Evolutionary conservation across 2,797 vertebrate species (phyloP).

Genomic region (Tokudaia muenninki): DNA sequence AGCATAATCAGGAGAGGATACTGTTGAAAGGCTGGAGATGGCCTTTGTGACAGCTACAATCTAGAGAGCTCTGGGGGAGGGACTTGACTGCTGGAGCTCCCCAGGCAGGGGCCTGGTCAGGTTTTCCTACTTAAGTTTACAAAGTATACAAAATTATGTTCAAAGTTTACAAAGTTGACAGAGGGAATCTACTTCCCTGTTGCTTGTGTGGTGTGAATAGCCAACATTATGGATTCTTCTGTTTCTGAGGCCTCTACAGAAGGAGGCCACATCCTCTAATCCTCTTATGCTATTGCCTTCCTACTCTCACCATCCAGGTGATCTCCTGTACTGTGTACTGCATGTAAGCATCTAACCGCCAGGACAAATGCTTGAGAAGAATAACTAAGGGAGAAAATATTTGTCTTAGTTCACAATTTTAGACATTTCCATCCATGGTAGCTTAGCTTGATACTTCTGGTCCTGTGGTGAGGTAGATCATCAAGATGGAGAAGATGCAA

Average conservation of each 20-base stretch:
- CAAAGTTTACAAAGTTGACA: too few relatives aligned
- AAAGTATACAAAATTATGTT: too few relatives aligned
- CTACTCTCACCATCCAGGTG: neutral
- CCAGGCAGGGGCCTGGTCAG: too few relatives aligned
- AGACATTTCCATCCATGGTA: neutral
- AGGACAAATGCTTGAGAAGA: neutral
- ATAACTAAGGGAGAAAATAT: neutral
- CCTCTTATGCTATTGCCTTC: neutral
- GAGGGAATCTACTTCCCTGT: too few relatives aligned
- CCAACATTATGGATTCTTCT: neutral
- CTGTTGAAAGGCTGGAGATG: too few relatives aligned
- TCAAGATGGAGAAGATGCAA: neutral
- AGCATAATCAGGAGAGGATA: too few relatives aligned
- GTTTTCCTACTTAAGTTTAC: too few relatives aligned
- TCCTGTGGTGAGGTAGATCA: neutral
- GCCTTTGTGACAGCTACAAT: too few relatives aligned
- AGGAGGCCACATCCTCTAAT: neutral
- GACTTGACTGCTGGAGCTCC: too few relatives aligned
- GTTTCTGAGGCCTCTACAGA: conserved; percentile 23
- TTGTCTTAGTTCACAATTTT: neutral
- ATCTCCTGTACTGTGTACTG: neutral
- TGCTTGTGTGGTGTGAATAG: too few relatives aligned
- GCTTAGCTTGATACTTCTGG: neutral
- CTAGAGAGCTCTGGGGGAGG: too few relatives aligned
- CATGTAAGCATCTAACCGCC: neutral